Evolutionary conservation across 2,888 invertebrate species (phyloP), one percentile per base, ranked within the genome.

Genomic region (Chorisops tibialis): DNA sequence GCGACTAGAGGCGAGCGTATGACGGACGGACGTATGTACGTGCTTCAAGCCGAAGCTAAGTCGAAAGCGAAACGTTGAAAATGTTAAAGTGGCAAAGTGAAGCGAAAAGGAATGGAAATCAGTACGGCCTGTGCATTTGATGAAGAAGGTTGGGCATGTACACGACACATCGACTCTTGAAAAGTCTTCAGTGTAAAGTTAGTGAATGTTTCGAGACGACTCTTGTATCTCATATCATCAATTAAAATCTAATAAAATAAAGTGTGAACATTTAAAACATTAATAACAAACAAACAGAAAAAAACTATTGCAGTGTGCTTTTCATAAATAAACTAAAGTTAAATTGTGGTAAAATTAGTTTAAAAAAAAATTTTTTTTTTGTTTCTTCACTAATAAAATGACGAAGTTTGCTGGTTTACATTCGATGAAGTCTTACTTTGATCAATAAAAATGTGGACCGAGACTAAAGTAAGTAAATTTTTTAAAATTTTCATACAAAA

Each of bases 81-180:
- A 56, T 56, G 56, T 5, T 30, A 30, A 56, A 56, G 56, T 56
- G 56, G 56, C 45, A 56, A 45, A 56, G 56, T 45, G 45, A 24
- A 56, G 45, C 45, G 43, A 56, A 56, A 56, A 56, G 56, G 43
- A 56, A 56, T 56, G 56, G 56, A 56, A 66, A 63, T 67, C 69
- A 71, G 71, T 71, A 68, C 69, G 69, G 70, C 68, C 69, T 69
- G 69, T 70, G 69, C 68, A 69, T 68, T 71, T 70, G 67, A 68
- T 68, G 69, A 67, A 65, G 67, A 63, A 69, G 68, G 69, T 68
- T 69, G 69, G 67, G 56, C 68, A 68, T 65, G 67, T 65, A 67
- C 51, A 61, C 51, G 45, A 41, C 50, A 22, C 61, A 24, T 50
- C 14, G 16, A 49, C 24, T 24, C 21, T 41, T 30, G 4, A 56